Base-by-base conservation (phyloP, 2,797 vertebrate genomes). In the Loris lydekkerianus region DNA sequence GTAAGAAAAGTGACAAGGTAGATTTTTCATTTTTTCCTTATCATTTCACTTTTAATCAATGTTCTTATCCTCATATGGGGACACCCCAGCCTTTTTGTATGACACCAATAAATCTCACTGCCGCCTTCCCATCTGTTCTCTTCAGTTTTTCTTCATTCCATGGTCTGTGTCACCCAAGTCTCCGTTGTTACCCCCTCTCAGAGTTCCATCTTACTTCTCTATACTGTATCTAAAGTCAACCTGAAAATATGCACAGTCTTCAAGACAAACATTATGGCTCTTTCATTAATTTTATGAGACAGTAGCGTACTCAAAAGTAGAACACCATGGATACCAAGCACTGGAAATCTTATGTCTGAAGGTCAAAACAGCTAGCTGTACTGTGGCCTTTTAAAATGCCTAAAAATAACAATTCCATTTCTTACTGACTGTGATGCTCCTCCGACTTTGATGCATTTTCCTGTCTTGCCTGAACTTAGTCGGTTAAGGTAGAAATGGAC, bases 401-500 rank as follows among this genome's bases (percentile, higher is more conserved):
- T 85, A 86, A 92, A 94, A 85, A 67, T 91, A 94, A 72, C 73
- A 89, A 84, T 97, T 88, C 3, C 21, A 93, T 86, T 97, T 93
- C 61, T 93, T 96, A 91, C 60, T 76, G 97, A 86, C 83, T 92
- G 72, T 93, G 43, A 88, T 97, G 27, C 86, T 85, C 93, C 98
- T 97, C 72, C 61, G 89, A 25, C 60, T 96, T 84, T 77, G 90
- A 76, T 95, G 49, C 65, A 67, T 91, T 87, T 31, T 93, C 95
- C n/a, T 67, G n/a, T 91, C 69, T 86, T 81, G 61, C 40, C 90
- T 97, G 63, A 96, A 86, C 83, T 95, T 93, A 60, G 88, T 76
- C 82, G 72, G 49, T 97, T 88, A 88, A 88, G 61, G 60, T 80
- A 96, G 87, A 98, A 98, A 98, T 90, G 65, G 96, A 97, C 97